phyloP scores from a whole-genome alignment of 2,113 vertebrate genomes.

The Oxygymnocypris stewartii region DNA sequence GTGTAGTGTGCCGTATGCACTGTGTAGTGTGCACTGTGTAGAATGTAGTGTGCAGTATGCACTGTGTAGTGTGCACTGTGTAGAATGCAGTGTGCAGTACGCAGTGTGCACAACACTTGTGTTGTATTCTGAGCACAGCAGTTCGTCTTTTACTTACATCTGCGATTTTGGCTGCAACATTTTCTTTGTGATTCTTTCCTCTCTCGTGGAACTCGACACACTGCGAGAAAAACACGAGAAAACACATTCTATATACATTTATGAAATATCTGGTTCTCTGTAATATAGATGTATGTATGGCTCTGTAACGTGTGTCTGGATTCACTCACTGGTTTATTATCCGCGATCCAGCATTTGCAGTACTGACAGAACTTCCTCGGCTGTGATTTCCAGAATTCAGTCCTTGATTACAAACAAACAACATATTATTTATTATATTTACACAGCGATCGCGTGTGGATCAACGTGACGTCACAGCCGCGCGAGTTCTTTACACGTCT shows the following conservation, averaged over 20 bases:
- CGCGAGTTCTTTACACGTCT: background rate
- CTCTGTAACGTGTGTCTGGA: background rate
- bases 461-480: background rate
- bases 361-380: constrained; percentile 98
- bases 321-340: constrained; percentile 93
- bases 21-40: background rate
- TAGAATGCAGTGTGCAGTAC: background rate
- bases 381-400: constrained; percentile 99
- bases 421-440: background rate
- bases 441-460: background rate
- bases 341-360: constrained; percentile 99
- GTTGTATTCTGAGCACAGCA: background rate
- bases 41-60: background rate
- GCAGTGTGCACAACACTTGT: too few relatives aligned
- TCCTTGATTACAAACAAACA: constrained; percentile 76
- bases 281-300: too few relatives aligned
- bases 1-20: background rate
- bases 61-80: background rate
- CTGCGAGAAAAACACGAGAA: constrained; percentile 60
- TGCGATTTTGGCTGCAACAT: constrained; percentile 92
- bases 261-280: too few relatives aligned
- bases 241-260: background rate
- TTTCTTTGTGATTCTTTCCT: constrained; percentile 98
- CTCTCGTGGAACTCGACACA: constrained; percentile 97
- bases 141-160: constrained; percentile 78